Conservation (phyloP, 2,888 invertebrate genomes). For the Phragmatobia fuliginosa region DNA sequence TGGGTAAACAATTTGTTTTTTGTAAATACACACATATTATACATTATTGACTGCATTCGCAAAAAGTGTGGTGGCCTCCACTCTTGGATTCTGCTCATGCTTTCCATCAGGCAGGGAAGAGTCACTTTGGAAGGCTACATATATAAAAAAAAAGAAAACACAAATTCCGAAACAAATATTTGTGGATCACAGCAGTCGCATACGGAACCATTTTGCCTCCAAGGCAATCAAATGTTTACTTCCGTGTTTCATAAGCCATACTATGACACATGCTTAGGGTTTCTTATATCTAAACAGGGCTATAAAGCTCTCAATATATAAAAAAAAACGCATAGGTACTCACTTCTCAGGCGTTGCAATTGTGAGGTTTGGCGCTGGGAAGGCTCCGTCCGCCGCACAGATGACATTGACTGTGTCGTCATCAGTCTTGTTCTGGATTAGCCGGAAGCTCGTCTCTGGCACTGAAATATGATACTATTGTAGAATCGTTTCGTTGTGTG, state of each 20-base stretch:
- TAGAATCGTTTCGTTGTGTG: constrained; percentile 10
- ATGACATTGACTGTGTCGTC: constrained; percentile 84
- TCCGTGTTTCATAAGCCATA: not conserved
- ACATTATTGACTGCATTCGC: too few species aligned
- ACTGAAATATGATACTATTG: constrained; percentile 67
- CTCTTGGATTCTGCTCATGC: too few species aligned
- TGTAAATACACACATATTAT: too few species aligned
- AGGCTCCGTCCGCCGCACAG: constrained; percentile 86
- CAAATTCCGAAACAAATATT: too few species aligned
- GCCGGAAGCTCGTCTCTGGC: constrained; percentile 83
- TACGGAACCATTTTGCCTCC: too few species aligned
- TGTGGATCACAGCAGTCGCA: too few species aligned
- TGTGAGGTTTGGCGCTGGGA: constrained; percentile 85
- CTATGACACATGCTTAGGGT: not conserved
- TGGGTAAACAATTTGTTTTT: too few species aligned
- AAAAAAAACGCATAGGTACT: constrained; percentile 34
- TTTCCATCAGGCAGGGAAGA: too few species aligned
- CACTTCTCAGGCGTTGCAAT: constrained; percentile 82
- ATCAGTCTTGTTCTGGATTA: constrained; percentile 84
- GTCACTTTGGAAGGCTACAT: too few species aligned
- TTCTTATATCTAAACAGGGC: not conserved
- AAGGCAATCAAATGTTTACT: too few species aligned
- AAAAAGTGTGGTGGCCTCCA: too few species aligned
- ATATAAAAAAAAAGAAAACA: too few species aligned
- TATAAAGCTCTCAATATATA: not conserved